Base-by-base conservation (phyloP, 1,140 invertebrate genomes). In the Cecropterus lyciades region DNA sequence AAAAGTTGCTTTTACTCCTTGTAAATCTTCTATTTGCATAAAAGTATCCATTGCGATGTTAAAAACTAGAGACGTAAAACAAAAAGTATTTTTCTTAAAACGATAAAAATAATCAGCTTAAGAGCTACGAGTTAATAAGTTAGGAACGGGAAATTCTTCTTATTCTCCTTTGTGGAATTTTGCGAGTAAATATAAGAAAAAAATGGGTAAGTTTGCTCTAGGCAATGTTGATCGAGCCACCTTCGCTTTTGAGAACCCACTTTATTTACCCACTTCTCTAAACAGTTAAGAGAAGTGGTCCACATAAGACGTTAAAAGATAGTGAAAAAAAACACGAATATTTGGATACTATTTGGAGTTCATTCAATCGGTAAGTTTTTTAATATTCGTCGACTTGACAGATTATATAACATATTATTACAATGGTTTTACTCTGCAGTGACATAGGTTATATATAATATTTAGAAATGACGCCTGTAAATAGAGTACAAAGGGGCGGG, bases 141-240 rank as follows among this genome's bases (percentile, higher is more conserved):
- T 37, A 11, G 1, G 33, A n/a, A 37, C 33, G 40, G 5, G 14
- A 13, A 43, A 14, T n/a, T 14, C 13, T 14, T 14, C 40, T 43
- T 7, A 14, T 43, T 43, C 40, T 43, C n/a, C 40, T 43, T 43
- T 43, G 40, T 43, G 40, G 14, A 43, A 43, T 43, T 43, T 43
- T 11, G 40, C 40, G 13, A 43, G 40, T 43, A 43, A 43, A 43
- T 40, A 40, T 43, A 43, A 43, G 40, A 43, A 43, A 43, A 62
- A 76, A 70, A 27, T 43, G 42, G 14, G 48, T 24, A 45, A 74
- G 67, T 78, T 67, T 69, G 70, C 76, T 63, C 66, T 72, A 65
- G 76, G 73, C 70, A 62, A 76, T 79, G 73, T 80, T 80, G 79
- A 72, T 77, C 70, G 74, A 79, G 73, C 70, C 73, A 71, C 73